Evolutionary conservation across 2,113 vertebrate genomes (phyloP), one percentile per base, ranked within the genome.

Genomic region (Euleptes europaea): DNA sequence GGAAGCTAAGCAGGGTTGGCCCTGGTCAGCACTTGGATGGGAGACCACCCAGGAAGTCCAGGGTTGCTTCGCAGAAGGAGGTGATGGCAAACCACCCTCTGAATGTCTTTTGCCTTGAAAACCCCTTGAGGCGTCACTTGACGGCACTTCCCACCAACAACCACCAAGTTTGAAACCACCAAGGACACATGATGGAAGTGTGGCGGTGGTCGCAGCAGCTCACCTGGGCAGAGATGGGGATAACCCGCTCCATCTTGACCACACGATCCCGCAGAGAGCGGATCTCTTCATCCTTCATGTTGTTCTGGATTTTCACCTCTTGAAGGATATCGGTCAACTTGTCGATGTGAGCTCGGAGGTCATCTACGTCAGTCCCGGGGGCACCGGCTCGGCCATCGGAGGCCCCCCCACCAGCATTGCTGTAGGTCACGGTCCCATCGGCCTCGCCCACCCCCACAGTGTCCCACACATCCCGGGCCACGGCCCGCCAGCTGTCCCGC

Each of bases 251-350:
- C 97, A 98, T 98, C 94, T 97, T 97, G 19, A 98, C 95, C 97
- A 98, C 97, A 5, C 98, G 92, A 91, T 98, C 97, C 35, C 97
- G 87, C 86, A 98, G 96, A 35, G 97, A 94, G 90, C 95, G 96
- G 92, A 98, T 98, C 95, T 98, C 97, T 1, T 97, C 96, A n/a
- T 98, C 98, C 94, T 98, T 98, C 97, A 96, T 97, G 95, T 97
- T 97, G 95, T 98, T 98, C 93, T 98, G 98, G 54, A 98, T 90
- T 92, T 98, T 98, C 84, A 98, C 98, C 80, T 98, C 98, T 94
- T 98, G 96, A 65, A 98, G 91, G 23, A 98, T 98, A 60, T 97
- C 97, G 0, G 97, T 98, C 90, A 98, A 96, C 91, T 98, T 98
- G 78, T 98, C 97, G 2, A 98, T 97, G 90, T 98, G 98, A 1